Evolutionary conservation across 1,140 invertebrate species (phyloP), one percentile per base, ranked within the genome.

Genomic region (Conopomorpha cramerella): DNA sequence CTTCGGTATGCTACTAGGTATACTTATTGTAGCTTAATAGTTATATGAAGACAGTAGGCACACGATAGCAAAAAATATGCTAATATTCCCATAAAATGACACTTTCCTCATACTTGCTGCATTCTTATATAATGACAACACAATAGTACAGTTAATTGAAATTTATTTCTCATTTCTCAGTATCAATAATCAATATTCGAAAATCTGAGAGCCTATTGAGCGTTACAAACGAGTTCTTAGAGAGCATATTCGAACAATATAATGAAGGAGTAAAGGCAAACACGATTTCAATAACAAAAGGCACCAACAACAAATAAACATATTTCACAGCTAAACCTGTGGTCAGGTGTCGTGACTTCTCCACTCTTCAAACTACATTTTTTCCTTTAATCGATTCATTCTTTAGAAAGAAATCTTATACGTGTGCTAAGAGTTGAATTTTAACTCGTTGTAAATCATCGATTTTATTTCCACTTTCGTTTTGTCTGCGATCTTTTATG

Each of bases 241-340:
- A 39, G 45, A 55, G 60, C 56, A 72, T 70, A 76, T 67, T 71
- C 71, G 64, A 71, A 76, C 64, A 76, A 76, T 71, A 70, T 74
- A 71, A 72, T 68, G 62, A 68, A 68, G 64, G 60, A 67, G 65
- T 67, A 59, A 70, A 74, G 68, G 61, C 64, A 76, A 76, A 76
- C 71, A 76, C 54, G 60, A 76, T 76, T 76, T 76, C 65, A 76
- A 76, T 76, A 76, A 76, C 71, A 76, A 76, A 74, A 55, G 64
- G 52, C 54, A 61, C 53, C 62, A 59, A 70, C 63, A 65, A 76
- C 71, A 76, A 76, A 76, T 76, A 76, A 76, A 72, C 71, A 76
- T 76, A 72, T 76, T 76, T 76, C 67, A 74, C 60, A 62, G 64
- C 55, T 65, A 74, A 70, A 65, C 64, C 70, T 70, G 61, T 62